Base-by-base conservation (phyloP, 2,797 vertebrate species). In the Parauchenoglanis punctatus region DNA sequence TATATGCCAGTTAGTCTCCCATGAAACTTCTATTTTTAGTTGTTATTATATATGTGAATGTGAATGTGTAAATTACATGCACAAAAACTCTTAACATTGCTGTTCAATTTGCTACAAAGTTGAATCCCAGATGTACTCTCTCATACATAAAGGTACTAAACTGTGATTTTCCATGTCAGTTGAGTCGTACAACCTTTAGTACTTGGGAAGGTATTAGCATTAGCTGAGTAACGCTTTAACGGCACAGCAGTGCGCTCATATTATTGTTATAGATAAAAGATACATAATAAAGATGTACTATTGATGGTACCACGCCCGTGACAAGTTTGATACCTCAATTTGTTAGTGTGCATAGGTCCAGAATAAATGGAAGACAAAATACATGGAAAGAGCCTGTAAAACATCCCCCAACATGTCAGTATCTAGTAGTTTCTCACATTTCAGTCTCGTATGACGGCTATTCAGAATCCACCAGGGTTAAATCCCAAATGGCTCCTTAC, bases 401-500 rank as follows among this genome's bases (percentile, higher is more conserved):
- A 46, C 18, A 0, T 58, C 18, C 15, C 54, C 54, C 28, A 58
- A 12, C 40, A 63, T 63, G 59, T 65, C 80, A 18, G 80, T 46
- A 81, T 46, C 20, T 46, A n/a, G 40, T 8, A 65, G 58, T 81
- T 40, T 63, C 40, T n/a, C 40, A 46, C 40, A 63, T 81, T 63
- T 65, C 40, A 46, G 59, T 81, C 13, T 72, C 0, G 28, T 70
- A 49, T 63, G 84, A 85, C 13, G 28, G 61, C n/a, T 67, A 77
- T 31, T 52, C 46, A 15, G 25, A 52, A 78, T 67, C 67, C 61
- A 65, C 23, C 73, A 68, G 3, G 46, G 46, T 20, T 56, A 56
- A 86, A 70, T 80, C 63, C 85, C 75, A 52, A 68, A 78, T 12
- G 75, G 13, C 54, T 67, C 49, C 61, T 52, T 65, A 80, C 75